Percentiles rank a stretch among this genome's conserved stretches.
Evolutionary conservation across 37 sponge, comb jelly and placozoan genomes (phyloP).

Genomic region (Cladorhizidae sp.): DNA sequence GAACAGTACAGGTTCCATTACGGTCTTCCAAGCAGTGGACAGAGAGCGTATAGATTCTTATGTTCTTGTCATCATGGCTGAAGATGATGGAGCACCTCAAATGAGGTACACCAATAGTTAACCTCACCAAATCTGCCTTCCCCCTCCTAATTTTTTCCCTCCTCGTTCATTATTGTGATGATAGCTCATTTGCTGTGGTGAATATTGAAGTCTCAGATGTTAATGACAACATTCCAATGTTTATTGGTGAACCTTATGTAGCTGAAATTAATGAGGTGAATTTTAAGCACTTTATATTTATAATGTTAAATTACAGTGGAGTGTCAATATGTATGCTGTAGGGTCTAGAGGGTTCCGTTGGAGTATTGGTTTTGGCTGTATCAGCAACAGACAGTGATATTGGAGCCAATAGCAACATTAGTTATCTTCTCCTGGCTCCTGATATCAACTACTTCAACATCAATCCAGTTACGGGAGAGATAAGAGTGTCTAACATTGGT

Average conservation of each 20-base stretch:
- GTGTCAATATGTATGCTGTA: background rate
- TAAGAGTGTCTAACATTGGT: constrained; percentile 28
- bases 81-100: constrained; percentile 42
- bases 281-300: background rate
- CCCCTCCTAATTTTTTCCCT: background rate
- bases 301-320: background rate
- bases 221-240: constrained; percentile 57
- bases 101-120: constrained; percentile 20
- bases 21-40: background rate
- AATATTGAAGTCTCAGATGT: constrained; percentile 56
- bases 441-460: constrained; percentile 27
- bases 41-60: constrained; percentile 18
- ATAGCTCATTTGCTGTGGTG: constrained; percentile 13
- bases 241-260: constrained; percentile 16
- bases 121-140: background rate
- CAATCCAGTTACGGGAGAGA: constrained; percentile 26
- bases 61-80: constrained; percentile 45
- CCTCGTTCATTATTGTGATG: background rate
- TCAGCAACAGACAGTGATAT: constrained; percentile 2
- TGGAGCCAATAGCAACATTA: constrained; percentile 13
- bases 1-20: constrained; percentile 17
- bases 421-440: background rate
- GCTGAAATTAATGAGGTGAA: constrained; percentile 18
- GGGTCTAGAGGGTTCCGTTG: constrained; percentile 15
- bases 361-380: background rate